Base-by-base conservation (phyloP, 2,888 invertebrate genomes). In the Papilio demoleus region DNA sequence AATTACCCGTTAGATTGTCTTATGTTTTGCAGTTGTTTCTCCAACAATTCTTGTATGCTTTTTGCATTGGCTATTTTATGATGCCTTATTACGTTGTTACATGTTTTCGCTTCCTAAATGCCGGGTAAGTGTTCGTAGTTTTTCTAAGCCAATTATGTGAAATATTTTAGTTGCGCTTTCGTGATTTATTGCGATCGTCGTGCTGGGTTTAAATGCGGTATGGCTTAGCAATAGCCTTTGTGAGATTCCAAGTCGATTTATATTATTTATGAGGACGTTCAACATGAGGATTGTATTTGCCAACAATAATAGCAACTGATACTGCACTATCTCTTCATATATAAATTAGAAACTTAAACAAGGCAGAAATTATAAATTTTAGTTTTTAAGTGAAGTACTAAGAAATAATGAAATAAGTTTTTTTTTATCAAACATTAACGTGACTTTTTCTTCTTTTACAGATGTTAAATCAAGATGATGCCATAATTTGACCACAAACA, bases 1-100 rank as follows among this genome's bases (percentile, higher is more conserved):
- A 90, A 90, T 90, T 86, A 88, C 87, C 87, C 87, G 88, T 89
- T 88, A 88, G 86, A 86, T 87, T 86, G 87, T 86, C 86, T 42
- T 27, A 71, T 80, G 80, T 84, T 84, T 83, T 82, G 81, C 78
- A 76, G 81, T 83, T 53, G 64, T 68, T 47, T 47, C 50, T 65
- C 59, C n/a, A 17, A 19, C 56, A 40, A 65, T 62, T 63, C 53
- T 58, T 24, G 47, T 70, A 58, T 31, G 63, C 65, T 65, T 60
- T 56, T 58, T 72, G 61, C 61, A 31, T 47, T 22, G 8, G 8
- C 56, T 17, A n/a, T 56, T 61, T 67, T 60, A 65, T 56, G 42
- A 66, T 50, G 40, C 12, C 58, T 42, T 67, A 66, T 64, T 63
- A 47, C 60, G 60, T 60, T 60, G 66, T 66, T 60, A 60, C 38